A percentile compares a stretch with the other conserved stretches of the same genome.
These are phyloP conservation scores for Amphimedon queenslandica DNA, from an alignment of 37 sponge, comb jelly and placozoan genomes.

Conservation along the genomic window DNA sequence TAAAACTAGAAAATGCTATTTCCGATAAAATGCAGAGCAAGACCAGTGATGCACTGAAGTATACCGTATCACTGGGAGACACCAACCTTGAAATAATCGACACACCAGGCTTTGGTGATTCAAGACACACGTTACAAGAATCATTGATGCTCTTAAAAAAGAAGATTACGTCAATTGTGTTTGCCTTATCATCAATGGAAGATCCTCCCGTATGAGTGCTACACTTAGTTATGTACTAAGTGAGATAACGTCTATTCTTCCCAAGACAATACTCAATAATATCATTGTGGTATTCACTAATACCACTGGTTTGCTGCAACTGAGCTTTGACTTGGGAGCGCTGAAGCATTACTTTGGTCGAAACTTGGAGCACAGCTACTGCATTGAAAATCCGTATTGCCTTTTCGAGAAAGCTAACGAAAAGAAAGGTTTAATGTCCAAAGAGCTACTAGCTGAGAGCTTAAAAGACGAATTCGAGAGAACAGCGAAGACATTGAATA, in stretches of 20 bases:
- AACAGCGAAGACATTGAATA: not conserved
- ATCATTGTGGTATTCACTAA: slow-evolving; percentile 43
- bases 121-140: slow-evolving; percentile 14
- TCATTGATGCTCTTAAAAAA: slow-evolving; percentile 12
- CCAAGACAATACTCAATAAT: slow-evolving; percentile 17
- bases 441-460: not conserved
- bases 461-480: slow-evolving; percentile 1
- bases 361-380: slow-evolving; percentile 6
- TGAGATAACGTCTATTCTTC: slow-evolving; percentile 37
- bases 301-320: not conserved
- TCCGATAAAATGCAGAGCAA: slow-evolving; percentile 26
- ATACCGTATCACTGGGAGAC: slow-evolving; percentile 2
- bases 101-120: slow-evolving; percentile 38
- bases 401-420: slow-evolving; percentile 19
- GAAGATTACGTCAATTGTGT: slow-evolving; percentile 30
- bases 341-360: slow-evolving; percentile 30
- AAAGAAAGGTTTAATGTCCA: not conserved
- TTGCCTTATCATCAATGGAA: slow-evolving; percentile 38
- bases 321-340: slow-evolving; percentile 5
- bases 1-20: slow-evolving; percentile 18
- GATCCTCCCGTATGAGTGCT: slow-evolving; percentile 8
- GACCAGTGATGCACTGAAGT: slow-evolving; percentile 9
- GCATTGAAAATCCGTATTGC: slow-evolving; percentile 54
- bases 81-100: slow-evolving; percentile 27
- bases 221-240: slow-evolving; percentile 20